Conservation (phyloP, 2,113 vertebrate species). For the Tyrannus savana region DNA sequence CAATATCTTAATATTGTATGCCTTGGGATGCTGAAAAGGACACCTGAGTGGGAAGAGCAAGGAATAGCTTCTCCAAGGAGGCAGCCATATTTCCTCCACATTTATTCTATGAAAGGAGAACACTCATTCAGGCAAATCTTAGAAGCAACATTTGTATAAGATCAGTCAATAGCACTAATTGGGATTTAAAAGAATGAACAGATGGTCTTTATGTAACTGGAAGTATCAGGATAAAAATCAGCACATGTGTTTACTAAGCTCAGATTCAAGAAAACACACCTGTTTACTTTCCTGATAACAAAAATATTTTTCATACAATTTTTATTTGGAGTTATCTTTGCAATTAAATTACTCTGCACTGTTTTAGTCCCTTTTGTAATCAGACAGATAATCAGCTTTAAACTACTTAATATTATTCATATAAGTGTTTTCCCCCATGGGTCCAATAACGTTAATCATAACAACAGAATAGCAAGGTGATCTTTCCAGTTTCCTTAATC, state of each 20-base stretch:
- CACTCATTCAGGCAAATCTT: not conserved
- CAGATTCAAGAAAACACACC: slow-evolving; percentile 70
- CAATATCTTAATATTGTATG: not conserved
- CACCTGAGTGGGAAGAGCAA: not conserved
- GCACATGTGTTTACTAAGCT: slow-evolving; percentile 51
- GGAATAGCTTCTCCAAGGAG: not conserved
- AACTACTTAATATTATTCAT: slow-evolving; percentile 2
- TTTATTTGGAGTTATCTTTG: slow-evolving; percentile 52
- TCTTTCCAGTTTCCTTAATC: slow-evolving; percentile 41
- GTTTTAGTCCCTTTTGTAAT: slow-evolving; percentile 30
- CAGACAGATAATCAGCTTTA: slow-evolving; percentile 46
- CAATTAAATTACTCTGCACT: slow-evolving; percentile 18
- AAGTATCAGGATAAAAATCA: slow-evolving; percentile 66
- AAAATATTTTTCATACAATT: slow-evolving; percentile 50
- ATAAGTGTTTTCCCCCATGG: not conserved
- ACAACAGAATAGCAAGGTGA: slow-evolving; percentile 44
- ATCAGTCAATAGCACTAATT: slow-evolving; percentile 74
- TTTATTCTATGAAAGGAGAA: slow-evolving; percentile 1
- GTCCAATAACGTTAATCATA: slow-evolving; percentile 34
- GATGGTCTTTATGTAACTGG: slow-evolving; percentile 77
- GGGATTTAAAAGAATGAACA: slow-evolving; percentile 76
- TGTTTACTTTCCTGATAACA: slow-evolving; percentile 70
- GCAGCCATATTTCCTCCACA: not conserved
- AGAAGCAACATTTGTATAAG: slow-evolving; percentile 40
- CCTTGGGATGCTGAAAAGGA: not conserved